Base-by-base conservation (phyloP, 30 jellyfish, hydroid and myxozoan genomes). In the Hydra vulgaris region DNA sequence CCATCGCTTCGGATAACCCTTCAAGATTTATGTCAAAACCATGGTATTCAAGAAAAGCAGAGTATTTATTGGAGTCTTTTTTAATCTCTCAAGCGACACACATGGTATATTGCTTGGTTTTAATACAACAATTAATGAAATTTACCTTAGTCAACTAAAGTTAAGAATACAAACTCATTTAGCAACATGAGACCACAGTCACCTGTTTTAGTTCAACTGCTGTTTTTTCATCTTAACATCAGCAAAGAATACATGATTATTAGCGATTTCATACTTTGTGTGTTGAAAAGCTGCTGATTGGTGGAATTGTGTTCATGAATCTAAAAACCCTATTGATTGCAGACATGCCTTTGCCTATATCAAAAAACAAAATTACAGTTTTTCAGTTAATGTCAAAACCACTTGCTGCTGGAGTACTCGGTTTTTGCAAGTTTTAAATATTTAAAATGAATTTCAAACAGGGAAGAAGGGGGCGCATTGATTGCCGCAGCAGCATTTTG, bases 181-280 rank as follows among this genome's bases (percentile, higher is more conserved):
- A n/a, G n/a, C n/a, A 56, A 56, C n/a, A 17, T 56, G 71, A 56
- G 71, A n/a, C n/a, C 71, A 56, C n/a, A n/a, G 71, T 56, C 71
- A n/a, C n/a, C 71, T 56, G 18, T n/a, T 56, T 56, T 15, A 56
- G 71, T 56, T 56, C 71, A 56, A n/a, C n/a, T 56, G 71, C 71
- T 56, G 71, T n/a, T 56, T 56, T 56, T 56, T 56, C 71, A 56
- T 56, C n/a, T 17, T 15, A n/a, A 56, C n/a, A 56, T 56, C 71
- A 56, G 71, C 71, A 56, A 56, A 17, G n/a, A n/a, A 56, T 56
- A 56, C n/a, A 56, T 56, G n/a, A 56, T 56, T 56, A 15, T 56
- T 56, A 56, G 71, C 71, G n/a, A 56, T 56, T 56, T 56, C 71
- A 56, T 56, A 15, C 71, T 56, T 17, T 56, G 71, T n/a, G 71